phyloP scores from a whole-genome alignment of 2,113 vertebrate species.

The Gnathonemus longibarbis region DNA sequence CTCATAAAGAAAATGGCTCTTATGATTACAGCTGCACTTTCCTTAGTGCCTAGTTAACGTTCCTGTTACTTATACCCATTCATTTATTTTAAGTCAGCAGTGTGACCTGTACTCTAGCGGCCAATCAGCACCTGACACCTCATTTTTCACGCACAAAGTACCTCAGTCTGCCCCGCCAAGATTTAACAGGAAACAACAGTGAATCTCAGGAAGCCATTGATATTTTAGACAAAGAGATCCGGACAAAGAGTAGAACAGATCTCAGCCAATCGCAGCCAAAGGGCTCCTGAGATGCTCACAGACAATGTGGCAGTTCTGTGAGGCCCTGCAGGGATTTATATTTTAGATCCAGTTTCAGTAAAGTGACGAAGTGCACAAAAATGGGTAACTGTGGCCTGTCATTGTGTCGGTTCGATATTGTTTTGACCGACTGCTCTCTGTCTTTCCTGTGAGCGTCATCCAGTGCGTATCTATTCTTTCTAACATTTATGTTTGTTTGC shows the following conservation, averaged over 20 bases:
- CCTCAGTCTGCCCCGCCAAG: neutral
- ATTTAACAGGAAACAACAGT: neutral
- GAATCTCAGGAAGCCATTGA: neutral
- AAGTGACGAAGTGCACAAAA: neutral
- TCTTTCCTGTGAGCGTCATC: neutral
- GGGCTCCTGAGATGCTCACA: neutral
- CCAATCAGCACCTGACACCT: neutral
- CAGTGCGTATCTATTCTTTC: neutral
- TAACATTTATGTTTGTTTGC: neutral
- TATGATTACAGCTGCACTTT: neutral
- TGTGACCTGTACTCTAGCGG: neutral
- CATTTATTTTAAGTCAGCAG: neutral
- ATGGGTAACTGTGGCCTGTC: neutral
- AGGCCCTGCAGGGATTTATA: neutral
- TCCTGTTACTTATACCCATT: neutral
- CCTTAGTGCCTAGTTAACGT: neutral
- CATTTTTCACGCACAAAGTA: neutral
- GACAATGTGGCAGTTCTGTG: neutral
- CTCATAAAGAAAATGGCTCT: neutral
- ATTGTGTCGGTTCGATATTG: neutral
- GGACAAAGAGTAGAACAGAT: neutral
- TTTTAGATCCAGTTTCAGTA: neutral
- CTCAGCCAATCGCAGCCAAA: neutral
- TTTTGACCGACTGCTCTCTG: neutral
- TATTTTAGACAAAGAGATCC: neutral